phyloP scores from a whole-genome alignment of 64 coral and sea anemone species.

The Montipora efflorescens region DNA sequence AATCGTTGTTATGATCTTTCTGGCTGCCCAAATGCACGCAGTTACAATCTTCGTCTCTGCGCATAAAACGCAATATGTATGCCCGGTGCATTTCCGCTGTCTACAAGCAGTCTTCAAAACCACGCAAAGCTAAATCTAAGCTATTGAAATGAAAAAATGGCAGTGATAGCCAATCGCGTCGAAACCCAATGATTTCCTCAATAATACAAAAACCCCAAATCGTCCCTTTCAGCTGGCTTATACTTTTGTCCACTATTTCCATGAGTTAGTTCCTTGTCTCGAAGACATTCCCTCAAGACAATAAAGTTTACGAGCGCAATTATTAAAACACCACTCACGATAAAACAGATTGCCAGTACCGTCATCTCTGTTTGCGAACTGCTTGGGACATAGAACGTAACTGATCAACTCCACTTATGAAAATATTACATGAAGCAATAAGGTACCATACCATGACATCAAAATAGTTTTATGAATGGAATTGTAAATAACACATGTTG shows the following conservation, averaged over 20 bases:
- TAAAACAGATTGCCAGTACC: slow-evolving; percentile 6
- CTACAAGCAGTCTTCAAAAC: no score
- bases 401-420: not conserved
- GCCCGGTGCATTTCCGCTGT: no score
- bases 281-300: not conserved
- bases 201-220: slow-evolving; percentile 14
- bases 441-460: not conserved
- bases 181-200: not conserved
- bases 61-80: no score
- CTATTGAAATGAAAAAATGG: no score
- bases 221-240: not conserved
- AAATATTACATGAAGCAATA: not conserved
- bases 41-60: no score
- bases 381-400: not conserved
- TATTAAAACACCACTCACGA: not conserved
- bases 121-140: no score
- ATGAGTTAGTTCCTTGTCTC: not conserved
- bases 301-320: not conserved
- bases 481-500: not conserved
- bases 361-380: not conserved
- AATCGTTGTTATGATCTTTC: no score
- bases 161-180: no score
- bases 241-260: not conserved
- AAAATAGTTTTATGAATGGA: not conserved
- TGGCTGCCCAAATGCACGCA: no score